Evolutionary conservation across 2,797 vertebrate species (phyloP), one percentile per base, ranked within the genome.

Genomic region (Jordanella pulchra): DNA sequence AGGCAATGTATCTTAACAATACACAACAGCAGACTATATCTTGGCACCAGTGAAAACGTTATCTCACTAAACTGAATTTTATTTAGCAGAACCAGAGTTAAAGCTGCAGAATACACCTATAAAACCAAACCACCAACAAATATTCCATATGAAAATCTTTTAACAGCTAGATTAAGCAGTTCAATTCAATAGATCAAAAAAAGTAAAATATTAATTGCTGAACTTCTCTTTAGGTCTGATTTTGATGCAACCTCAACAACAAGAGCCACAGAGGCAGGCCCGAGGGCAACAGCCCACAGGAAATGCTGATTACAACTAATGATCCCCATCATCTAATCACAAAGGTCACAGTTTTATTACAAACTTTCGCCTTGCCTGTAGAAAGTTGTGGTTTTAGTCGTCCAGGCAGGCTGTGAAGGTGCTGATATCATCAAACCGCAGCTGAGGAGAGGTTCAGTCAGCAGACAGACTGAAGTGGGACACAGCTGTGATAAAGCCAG

Each of bases 371-470:
- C 27, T 54, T 50, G n/a, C n/a, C 27, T 21, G 45, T 28, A 25
- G n/a, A 63, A 53, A n/a, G 67, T 4, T 70, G 84, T 50, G 78
- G 79, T 83, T 63, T 53, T 45, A 73, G 60, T 63, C 44, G 66
- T 67, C 44, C 10, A 12, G 67, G 25, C 67, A 15, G 79, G 66
- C 61, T 74, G 69, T 51, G 60, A 81, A 89, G 85, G 91, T 88
- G 84, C 54, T 83, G 75, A 70, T 75, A 70, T 70, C 72, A 72
- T 67, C 67, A 83, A 85, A 78, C 75, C 76, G 70, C 63, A 2
- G 44, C 39, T 44, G 77, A 74, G 60, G 60, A 83, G 72, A 67
- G 58, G 55, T 83, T 83, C 64, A 69, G 50, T 75, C 74, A 58
- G 67, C 48, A 44, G 44, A 72, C 48, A 12, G 65, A 45, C 10